Conservation (phyloP, 2,113 vertebrate genomes). For the Takifugu bimaculatus region DNA sequence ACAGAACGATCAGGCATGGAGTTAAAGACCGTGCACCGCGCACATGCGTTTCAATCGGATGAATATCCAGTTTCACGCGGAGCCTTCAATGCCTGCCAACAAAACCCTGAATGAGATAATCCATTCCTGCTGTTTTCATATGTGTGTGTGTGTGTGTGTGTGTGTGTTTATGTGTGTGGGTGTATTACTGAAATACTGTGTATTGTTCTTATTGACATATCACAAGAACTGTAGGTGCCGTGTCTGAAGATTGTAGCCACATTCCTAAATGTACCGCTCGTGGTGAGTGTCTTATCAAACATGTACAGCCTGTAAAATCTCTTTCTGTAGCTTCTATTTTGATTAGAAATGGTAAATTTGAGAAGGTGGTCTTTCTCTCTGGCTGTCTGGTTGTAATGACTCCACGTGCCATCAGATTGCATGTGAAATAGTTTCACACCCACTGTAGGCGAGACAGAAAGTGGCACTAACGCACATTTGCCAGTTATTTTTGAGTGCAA, state of each 20-base stretch:
- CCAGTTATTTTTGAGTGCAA: too few species aligned
- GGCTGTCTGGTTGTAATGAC: slow-evolving; percentile 16
- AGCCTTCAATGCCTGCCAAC: slow-evolving; percentile 5
- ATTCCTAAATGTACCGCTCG: slow-evolving; percentile 49
- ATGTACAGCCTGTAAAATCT: slow-evolving; percentile 46
- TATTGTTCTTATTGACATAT: slow-evolving; percentile 36
- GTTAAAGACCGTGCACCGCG: neutral
- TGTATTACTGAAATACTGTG: slow-evolving; percentile 15
- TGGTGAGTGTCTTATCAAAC: slow-evolving; percentile 48
- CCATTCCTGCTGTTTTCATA: slow-evolving; percentile 12
- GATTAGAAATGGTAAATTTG: slow-evolving; percentile 12
- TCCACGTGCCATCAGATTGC: slow-evolving; percentile 8
- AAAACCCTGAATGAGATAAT: neutral
- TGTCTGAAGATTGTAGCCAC: slow-evolving; percentile 39
- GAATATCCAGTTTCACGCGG: neutral
- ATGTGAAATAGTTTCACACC: slow-evolving; percentile 37
- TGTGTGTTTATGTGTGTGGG: neutral
- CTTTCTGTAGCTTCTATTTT: slow-evolving; percentile 47
- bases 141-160: neutral
- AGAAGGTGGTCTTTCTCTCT: neutral
- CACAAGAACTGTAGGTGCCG: slow-evolving; percentile 30
- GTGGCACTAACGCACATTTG: slow-evolving; percentile 9
- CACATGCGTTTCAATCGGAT: slow-evolving; percentile 1
- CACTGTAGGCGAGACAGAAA: slow-evolving; percentile 19
- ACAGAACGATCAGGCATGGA: neutral